phyloP scores from a whole-genome alignment of 64 coral and sea anemone species.

The Actinia equina region DNA sequence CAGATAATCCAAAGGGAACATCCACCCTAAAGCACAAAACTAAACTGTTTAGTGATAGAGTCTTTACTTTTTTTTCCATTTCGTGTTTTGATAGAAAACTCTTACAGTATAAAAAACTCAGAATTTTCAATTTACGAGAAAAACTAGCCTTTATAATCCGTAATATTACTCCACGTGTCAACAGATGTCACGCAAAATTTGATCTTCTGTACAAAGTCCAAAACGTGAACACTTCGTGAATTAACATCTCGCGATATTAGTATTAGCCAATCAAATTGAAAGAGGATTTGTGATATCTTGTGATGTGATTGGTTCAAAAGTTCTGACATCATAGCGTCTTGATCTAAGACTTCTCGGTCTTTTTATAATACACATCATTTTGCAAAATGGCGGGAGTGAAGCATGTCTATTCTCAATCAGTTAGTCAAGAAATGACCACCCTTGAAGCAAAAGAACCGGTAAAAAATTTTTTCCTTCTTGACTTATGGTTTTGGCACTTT shows the following conservation, averaged over 20 bases:
- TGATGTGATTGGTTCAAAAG: not conserved
- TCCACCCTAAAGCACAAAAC: no score
- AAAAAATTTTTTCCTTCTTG: not conserved
- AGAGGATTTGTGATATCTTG: not conserved
- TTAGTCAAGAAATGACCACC: not conserved
- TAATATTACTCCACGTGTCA: no score
- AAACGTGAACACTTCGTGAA: constrained; percentile 17
- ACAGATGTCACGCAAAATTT: no score
- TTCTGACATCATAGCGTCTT: not conserved
- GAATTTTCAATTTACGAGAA: no score
- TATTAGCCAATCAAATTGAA: constrained; percentile 5
- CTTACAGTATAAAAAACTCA: no score
- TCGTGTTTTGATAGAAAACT: no score
- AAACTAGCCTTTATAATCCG: no score
- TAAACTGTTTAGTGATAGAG: no score
- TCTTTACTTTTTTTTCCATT: no score
- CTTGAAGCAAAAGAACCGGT: not conserved
- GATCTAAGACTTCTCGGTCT: not conserved
- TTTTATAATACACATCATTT: not conserved
- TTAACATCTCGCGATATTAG: not conserved
- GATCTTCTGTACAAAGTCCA: constrained; percentile 1
- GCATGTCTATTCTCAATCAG: not conserved
- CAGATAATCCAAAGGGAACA: no score
- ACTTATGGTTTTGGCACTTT: not conserved
- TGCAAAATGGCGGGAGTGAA: not conserved